These are phyloP conservation scores for Mesorhabditis belari DNA, from an alignment of 2,888 invertebrate species.

Conservation along the genomic window DNA sequence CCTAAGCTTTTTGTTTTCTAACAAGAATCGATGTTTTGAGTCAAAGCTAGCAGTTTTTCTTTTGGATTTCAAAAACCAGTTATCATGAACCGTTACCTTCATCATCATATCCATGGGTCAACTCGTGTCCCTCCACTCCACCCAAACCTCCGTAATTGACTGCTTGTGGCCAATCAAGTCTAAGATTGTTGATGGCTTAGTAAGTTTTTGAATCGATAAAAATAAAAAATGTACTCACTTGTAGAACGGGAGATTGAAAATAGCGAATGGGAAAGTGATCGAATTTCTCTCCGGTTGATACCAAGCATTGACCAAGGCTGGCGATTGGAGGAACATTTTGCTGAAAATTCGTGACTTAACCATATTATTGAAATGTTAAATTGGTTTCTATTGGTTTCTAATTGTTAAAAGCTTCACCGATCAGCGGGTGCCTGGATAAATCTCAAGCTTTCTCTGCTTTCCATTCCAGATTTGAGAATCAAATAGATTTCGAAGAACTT, in stretches of 20 bases:
- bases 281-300: constrained; percentile 47
- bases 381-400: background rate
- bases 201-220: no score
- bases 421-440: constrained; percentile 20
- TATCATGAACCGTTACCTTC: constrained; percentile 14
- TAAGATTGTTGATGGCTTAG: no score
- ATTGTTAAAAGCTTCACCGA: constrained; percentile 7
- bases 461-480: constrained; percentile 26
- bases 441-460: constrained; percentile 35
- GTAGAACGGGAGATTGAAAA: constrained; percentile 43
- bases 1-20: constrained; percentile 10
- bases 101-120: constrained; percentile 48
- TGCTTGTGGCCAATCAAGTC: constrained; percentile 41
- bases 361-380: background rate
- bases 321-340: constrained; percentile 39
- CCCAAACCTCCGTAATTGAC: constrained; percentile 49
- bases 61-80: background rate
- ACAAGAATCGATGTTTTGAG: no score
- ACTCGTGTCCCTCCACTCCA: constrained; percentile 47
- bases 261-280: constrained; percentile 48
- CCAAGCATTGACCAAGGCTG: constrained; percentile 50
- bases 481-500: constrained; percentile 26
- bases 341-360: constrained; percentile 5
- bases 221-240: constrained; percentile 7
- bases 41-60: no score